phyloP scores from a whole-genome alignment of 2,797 vertebrate genomes.

The Emys orbicularis region DNA sequence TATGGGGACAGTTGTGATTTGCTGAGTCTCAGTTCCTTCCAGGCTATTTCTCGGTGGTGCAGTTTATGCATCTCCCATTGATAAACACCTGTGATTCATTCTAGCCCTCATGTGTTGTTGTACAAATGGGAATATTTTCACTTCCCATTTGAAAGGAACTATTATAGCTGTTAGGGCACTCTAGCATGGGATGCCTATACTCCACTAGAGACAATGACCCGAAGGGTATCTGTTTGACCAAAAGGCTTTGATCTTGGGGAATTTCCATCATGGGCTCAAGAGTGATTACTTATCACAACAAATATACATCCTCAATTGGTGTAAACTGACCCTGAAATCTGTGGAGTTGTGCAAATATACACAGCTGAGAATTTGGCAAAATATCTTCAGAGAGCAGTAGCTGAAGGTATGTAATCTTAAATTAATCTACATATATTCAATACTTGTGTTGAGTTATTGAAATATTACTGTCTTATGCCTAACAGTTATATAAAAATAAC shows the following conservation, averaged over 20 bases:
- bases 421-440: neutral
- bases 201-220: neutral
- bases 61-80: neutral
- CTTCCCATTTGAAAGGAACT: neutral
- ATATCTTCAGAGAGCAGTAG: neutral
- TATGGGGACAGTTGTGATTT: neutral
- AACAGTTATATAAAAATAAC: neutral
- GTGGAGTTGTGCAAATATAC: rapidly evolving
- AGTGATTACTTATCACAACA: neutral
- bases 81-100: neutral
- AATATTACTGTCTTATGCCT: neutral
- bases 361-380: rapidly evolving
- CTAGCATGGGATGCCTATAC: neutral
- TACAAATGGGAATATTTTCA: neutral
- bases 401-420: neutral
- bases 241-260: neutral
- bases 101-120: neutral
- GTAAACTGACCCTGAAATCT: neutral
- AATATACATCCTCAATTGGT: neutral
- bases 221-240: neutral
- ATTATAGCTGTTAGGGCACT: neutral
- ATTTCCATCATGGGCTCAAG: neutral
- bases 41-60: neutral
- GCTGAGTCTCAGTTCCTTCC: neutral
- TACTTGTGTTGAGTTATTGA: neutral